phyloP scores from a whole-genome alignment of 2,888 invertebrate genomes.

The Mesoligia furuncula region DNA sequence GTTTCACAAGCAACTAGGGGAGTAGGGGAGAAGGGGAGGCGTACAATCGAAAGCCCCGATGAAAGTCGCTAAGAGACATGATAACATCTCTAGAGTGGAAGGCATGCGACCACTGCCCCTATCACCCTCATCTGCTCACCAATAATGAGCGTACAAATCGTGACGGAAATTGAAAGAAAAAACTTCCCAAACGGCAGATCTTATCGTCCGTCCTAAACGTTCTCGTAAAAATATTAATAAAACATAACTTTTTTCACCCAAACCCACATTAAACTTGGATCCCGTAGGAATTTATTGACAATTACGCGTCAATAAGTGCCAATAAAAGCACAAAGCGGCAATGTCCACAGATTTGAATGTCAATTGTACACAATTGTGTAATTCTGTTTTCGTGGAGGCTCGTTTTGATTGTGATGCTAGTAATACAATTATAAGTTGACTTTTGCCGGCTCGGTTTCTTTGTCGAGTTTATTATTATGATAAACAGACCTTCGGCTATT shows the following conservation, averaged over 20 bases:
- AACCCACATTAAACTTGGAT: slow-evolving; percentile 90
- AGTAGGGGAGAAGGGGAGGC: slow-evolving; percentile 71
- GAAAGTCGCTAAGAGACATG: slow-evolving; percentile 88
- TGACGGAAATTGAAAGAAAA: slow-evolving; percentile 91
- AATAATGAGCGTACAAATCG: slow-evolving; percentile 90
- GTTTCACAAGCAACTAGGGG: slow-evolving; percentile 80
- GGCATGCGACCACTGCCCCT: slow-evolving; percentile 88
- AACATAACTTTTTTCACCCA: slow-evolving; percentile 90
- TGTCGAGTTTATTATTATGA: slow-evolving; percentile 85
- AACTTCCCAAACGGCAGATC: slow-evolving; percentile 89
- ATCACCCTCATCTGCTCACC: slow-evolving; percentile 89
- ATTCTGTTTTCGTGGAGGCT: slow-evolving; percentile 89
- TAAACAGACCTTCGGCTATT: slow-evolving; percentile 85
- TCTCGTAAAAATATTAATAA: slow-evolving; percentile 91
- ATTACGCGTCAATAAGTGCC: slow-evolving; percentile 90
- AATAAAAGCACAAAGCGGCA: slow-evolving; percentile 89
- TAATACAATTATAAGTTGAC: slow-evolving; percentile 88
- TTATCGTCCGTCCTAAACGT: slow-evolving; percentile 88
- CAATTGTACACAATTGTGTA: slow-evolving; percentile 90
- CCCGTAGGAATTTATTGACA: slow-evolving; percentile 91
- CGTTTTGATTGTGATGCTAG: slow-evolving; percentile 87
- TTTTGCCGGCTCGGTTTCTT: slow-evolving; percentile 84
- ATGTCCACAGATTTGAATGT: slow-evolving; percentile 90
- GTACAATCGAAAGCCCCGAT: slow-evolving; percentile 86
- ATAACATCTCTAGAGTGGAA: slow-evolving; percentile 85